Evolutionary conservation across 2,113 vertebrate species (phyloP).

Genomic region (Hassar affinis): DNA sequence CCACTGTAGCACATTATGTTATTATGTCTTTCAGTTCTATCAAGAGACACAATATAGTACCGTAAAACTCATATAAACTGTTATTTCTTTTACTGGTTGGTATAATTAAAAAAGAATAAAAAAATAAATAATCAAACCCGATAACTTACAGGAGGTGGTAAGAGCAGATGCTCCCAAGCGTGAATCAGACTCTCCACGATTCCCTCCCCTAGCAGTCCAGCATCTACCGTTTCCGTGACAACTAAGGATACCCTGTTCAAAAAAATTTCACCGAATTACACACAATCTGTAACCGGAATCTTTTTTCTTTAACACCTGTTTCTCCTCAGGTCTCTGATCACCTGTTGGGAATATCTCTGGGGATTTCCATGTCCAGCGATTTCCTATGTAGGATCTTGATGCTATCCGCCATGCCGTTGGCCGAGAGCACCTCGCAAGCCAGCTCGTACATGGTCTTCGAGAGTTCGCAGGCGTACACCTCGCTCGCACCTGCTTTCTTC

Average conservation of each 20-base stretch:
- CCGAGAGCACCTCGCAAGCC: conserved; percentile 85
- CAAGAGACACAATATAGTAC: too few species aligned
- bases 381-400: conserved; percentile 91
- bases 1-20: too few species aligned
- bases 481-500: conserved; percentile 83
- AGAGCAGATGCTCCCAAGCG: conserved; percentile 92
- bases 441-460: conserved; percentile 97
- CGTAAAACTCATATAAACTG: too few species aligned
- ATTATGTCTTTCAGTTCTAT: too few species aligned
- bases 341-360: conserved; percentile 89
- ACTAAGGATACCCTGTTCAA: conserved; percentile 90
- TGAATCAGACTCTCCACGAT: conserved; percentile 97
- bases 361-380: conserved; percentile 90
- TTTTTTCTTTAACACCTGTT: not conserved
- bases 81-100: too few species aligned
- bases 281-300: not conserved
- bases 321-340: conserved; percentile 50
- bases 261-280: not conserved
- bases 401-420: conserved; percentile 82
- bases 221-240: conserved; percentile 97
- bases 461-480: conserved; percentile 90
- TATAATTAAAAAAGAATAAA: too few species aligned
- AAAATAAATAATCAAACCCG: not conserved
- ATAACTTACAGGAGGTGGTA: conserved; percentile 83
- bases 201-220: conserved; percentile 95